A percentile compares a stretch with the other conserved stretches of the same genome.
These are phyloP conservation scores for Heliconius hermathena DNA, from an alignment of 1,140 invertebrate genomes.

Conservation along the genomic window DNA sequence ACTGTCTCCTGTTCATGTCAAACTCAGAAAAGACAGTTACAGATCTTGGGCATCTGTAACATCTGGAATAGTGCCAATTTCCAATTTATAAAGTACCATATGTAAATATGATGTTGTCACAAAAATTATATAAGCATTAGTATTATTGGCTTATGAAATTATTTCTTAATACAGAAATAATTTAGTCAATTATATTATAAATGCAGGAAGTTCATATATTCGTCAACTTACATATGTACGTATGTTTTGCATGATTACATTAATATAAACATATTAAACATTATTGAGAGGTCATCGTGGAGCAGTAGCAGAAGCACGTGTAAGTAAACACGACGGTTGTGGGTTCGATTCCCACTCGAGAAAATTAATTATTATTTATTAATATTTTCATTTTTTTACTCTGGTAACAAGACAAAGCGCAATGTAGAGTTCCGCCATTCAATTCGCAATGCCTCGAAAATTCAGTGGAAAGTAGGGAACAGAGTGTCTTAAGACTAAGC, in stretches of 20 bases:
- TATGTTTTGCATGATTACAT: background rate
- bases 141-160: background rate
- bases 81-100: conserved; percentile 26
- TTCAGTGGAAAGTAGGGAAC: too few species aligned
- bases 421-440: too few species aligned
- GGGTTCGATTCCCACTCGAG: too few species aligned
- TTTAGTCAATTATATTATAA: background rate
- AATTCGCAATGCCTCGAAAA: too few species aligned
- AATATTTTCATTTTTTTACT: too few species aligned
- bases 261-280: background rate
- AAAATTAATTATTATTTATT: too few species aligned
- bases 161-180: background rate
- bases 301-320: too few species aligned
- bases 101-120: conserved; percentile 32
- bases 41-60: conserved; percentile 38
- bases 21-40: conserved; percentile 36
- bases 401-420: too few species aligned
- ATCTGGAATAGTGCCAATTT: conserved; percentile 31
- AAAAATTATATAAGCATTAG: conserved; percentile 18
- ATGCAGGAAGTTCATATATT: background rate
- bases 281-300: too few species aligned
- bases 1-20: conserved; percentile 30
- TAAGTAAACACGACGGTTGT: too few species aligned
- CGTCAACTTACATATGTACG: background rate
- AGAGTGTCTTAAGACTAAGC: too few species aligned